Evolutionary conservation across 2,113 vertebrate species (phyloP).

Genomic region (Lycaon pictus): DNA sequence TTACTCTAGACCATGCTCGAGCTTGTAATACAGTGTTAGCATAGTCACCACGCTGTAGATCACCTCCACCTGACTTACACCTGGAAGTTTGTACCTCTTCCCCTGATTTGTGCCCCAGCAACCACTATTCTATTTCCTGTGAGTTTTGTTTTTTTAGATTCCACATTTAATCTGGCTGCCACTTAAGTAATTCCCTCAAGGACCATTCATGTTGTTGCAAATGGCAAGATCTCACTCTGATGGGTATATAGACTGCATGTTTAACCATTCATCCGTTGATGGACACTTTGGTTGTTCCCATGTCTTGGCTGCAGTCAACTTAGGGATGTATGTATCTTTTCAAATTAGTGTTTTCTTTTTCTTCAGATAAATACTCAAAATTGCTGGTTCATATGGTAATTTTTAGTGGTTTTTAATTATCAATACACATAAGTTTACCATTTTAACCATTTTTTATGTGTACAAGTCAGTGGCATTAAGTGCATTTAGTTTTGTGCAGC

Average conservation of each 20-base stretch:
- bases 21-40: too few species aligned
- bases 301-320: neutral
- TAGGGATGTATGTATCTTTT: accelerated
- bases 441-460: neutral
- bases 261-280: neutral
- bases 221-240: neutral
- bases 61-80: neutral
- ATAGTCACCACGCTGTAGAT: accelerated
- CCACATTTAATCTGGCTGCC: neutral
- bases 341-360: neutral
- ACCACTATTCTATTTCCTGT: neutral
- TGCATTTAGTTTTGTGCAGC: neutral
- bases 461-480: neutral
- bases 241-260: neutral
- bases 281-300: neutral
- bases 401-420: neutral
- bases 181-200: neutral
- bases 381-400: neutral
- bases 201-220: neutral
- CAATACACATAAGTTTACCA: neutral
- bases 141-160: neutral
- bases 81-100: neutral
- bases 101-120: neutral
- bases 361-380: neutral
- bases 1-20: neutral